Conservation (phyloP, 2,113 vertebrate genomes). For the Pipra filicauda region DNA sequence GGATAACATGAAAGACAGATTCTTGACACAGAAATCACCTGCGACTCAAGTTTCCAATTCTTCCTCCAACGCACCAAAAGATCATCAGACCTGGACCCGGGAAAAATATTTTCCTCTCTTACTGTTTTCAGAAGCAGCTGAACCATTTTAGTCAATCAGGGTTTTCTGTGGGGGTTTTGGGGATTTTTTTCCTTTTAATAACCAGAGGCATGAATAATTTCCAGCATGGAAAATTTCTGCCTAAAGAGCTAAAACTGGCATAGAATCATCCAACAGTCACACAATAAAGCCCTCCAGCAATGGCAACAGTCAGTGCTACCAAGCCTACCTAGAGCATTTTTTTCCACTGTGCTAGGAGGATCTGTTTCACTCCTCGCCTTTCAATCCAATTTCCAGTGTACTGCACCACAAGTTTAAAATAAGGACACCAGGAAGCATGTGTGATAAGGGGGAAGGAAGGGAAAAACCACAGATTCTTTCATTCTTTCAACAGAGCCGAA, state of each 20-base stretch:
- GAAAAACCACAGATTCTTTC: slow-evolving; percentile 44
- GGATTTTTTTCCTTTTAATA: background rate
- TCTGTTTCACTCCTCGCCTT: slow-evolving; percentile 36
- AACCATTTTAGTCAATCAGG: background rate
- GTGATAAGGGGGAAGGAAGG: slow-evolving; percentile 49
- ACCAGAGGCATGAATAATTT: slow-evolving; percentile 33
- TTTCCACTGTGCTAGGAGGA: slow-evolving; percentile 52
- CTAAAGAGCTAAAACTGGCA: slow-evolving; percentile 62
- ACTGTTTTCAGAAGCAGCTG: background rate
- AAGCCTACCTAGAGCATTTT: slow-evolving; percentile 37
- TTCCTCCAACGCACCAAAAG: background rate
- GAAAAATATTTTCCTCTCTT: slow-evolving; percentile 11
- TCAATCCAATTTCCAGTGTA: slow-evolving; percentile 38
- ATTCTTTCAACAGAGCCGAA: slow-evolving; percentile 23
- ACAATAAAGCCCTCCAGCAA: slow-evolving; percentile 48
- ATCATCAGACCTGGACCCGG: background rate
- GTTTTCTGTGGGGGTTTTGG: background rate
- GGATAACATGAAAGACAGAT: background rate
- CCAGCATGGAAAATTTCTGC: slow-evolving; percentile 54
- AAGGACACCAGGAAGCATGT: slow-evolving; percentile 41
- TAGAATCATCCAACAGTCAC: slow-evolving; percentile 23
- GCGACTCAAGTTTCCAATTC: background rate
- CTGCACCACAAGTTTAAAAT: slow-evolving; percentile 33
- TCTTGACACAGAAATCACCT: slow-evolving; percentile 28
- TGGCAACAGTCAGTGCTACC: slow-evolving; percentile 1